Conservation (phyloP, 2,888 invertebrate species). For the Brenthis hecate region DNA sequence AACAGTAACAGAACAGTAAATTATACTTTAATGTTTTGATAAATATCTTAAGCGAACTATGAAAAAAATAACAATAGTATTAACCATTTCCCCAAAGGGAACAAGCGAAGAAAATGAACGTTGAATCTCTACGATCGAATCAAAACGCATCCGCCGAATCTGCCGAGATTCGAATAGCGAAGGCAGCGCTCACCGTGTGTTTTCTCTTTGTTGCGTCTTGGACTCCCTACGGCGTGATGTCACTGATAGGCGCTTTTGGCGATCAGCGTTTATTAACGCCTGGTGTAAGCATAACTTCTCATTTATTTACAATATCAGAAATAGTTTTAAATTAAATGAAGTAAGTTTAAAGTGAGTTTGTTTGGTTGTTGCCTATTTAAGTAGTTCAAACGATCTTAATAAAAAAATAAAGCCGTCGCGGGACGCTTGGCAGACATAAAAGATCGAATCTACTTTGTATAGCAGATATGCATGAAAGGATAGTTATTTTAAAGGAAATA, state of each 20-base stretch:
- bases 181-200: conserved; percentile 93
- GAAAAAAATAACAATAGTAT: too few species aligned
- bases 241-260: conserved; percentile 92
- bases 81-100: conserved; percentile 51
- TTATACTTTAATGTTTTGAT: too few species aligned
- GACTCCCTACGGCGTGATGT: conserved; percentile 93
- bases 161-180: conserved; percentile 92
- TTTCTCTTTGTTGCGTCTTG: conserved; percentile 93
- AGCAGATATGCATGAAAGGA: too few species aligned
- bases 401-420: background rate
- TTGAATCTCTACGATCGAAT: conserved; percentile 90
- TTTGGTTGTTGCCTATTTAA: background rate
- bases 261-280: conserved; percentile 88
- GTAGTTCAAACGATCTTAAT: background rate
- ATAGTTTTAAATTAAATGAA: too few species aligned
- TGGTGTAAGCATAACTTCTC: conserved; percentile 65
- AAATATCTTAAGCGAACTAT: too few species aligned
- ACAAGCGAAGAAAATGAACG: conserved; percentile 94
- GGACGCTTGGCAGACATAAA: too few species aligned
- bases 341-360: too few species aligned
- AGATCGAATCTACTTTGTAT: too few species aligned
- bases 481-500: too few species aligned
- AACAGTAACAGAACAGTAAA: too few species aligned
- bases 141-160: conserved; percentile 86
- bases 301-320: too few species aligned